These are phyloP conservation scores for Ancistrus triradiatus DNA, from an alignment of 2,113 vertebrate species.

Conservation along the genomic window DNA sequence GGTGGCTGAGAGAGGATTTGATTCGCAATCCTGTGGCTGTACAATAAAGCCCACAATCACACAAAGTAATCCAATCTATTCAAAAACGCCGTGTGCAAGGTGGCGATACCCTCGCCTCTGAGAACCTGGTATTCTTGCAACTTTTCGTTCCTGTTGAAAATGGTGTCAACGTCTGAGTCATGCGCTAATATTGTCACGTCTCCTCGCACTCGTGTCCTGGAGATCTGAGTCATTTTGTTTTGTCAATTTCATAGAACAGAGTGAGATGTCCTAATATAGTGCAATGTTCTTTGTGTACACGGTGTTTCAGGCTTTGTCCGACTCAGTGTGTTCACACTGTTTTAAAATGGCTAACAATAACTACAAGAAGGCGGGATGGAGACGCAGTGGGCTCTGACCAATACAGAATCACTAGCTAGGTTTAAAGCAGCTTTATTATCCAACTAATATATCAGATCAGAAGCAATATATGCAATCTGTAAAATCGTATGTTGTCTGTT, in stretches of 20 bases:
- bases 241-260: constrained; percentile 21
- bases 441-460: too few species aligned
- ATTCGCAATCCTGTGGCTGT: constrained; percentile 63
- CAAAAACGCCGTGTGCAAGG: constrained; percentile 4
- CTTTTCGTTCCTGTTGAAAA: constrained; percentile 48
- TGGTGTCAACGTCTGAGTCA: constrained; percentile 60
- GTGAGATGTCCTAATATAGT: constrained; percentile 38
- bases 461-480: too few species aligned
- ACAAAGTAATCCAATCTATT: constrained; percentile 69
- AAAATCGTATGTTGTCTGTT: too few species aligned
- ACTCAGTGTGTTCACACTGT: constrained; percentile 9
- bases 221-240: constrained; percentile 24
- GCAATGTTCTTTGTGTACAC: constrained; percentile 36
- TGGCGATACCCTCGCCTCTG: constrained; percentile 11
- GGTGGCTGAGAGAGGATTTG: constrained; percentile 71
- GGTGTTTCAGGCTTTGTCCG: constrained; percentile 16
- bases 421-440: too few species aligned
- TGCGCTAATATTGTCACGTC: constrained; percentile 61
- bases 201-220: constrained; percentile 46
- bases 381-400: too few species aligned
- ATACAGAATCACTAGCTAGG: too few species aligned
- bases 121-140: constrained; percentile 26
- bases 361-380: too few species aligned
- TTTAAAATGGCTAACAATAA: constrained; percentile 4
- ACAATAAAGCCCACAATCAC: constrained; percentile 70